Conservation (phyloP, 2,113 vertebrate species). For the Pseudopipra pipra region DNA sequence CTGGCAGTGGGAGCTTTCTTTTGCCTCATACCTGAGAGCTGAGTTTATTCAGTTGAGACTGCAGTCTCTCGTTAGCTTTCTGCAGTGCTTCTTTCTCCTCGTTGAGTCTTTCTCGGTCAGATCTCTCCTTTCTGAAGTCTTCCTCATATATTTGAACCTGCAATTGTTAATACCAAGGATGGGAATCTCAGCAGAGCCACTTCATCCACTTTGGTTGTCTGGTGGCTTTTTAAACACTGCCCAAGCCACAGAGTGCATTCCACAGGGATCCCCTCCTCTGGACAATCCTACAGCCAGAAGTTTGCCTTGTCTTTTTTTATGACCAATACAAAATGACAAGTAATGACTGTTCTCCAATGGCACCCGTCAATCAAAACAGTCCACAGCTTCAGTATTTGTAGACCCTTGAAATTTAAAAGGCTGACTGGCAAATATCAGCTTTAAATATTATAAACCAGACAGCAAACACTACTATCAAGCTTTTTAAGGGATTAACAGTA, state of each 20-base stretch:
- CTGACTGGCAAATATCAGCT: neutral
- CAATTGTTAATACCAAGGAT: neutral
- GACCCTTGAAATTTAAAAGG: neutral
- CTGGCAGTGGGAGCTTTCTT: constrained; percentile 5
- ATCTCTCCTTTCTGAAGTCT: constrained; percentile 77
- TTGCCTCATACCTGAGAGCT: constrained; percentile 67
- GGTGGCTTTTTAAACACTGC: neutral
- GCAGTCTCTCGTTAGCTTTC: constrained; percentile 54
- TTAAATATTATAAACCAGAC: neutral
- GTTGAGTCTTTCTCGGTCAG: constrained; percentile 74
- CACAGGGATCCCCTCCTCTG: neutral
- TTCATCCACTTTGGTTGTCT: neutral
- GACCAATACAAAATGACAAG: neutral
- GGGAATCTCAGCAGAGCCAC: neutral
- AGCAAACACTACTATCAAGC: fast-evolving
- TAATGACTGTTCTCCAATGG: neutral
- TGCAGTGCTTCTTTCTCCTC: constrained; percentile 73
- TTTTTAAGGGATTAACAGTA: neutral
- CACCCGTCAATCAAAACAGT: neutral
- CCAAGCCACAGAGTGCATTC: neutral
- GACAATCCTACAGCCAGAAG: neutral
- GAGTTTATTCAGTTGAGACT: constrained; percentile 60
- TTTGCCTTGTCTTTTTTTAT: neutral
- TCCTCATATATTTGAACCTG: constrained; percentile 79
- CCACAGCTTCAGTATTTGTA: neutral